A percentile compares a stretch with the other conserved stretches of the same genome.
phyloP scores from a whole-genome alignment of 2,888 invertebrate species.

The Mamestra brassicae region DNA sequence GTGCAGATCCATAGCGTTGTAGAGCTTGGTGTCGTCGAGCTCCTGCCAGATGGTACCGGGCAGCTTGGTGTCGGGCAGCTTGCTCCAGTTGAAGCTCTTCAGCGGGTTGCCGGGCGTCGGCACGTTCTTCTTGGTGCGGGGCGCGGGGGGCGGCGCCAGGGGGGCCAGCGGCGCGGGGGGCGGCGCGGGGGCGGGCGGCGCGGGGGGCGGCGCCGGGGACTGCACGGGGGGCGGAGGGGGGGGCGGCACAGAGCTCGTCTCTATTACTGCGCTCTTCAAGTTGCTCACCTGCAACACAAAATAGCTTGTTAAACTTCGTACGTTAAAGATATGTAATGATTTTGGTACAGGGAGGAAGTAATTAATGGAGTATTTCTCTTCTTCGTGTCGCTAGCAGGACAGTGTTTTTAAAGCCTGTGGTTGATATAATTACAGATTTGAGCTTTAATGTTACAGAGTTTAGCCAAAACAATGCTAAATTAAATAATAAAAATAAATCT shows the following conservation, averaged over 20 bases:
- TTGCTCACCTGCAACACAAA: conserved; percentile 82
- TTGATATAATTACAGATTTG: no score
- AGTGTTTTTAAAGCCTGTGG: no score
- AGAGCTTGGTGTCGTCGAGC: conserved; percentile 97
- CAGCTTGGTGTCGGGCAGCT: conserved; percentile 97
- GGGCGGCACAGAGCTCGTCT: conserved; percentile 83
- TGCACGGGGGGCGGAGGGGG: conserved; percentile 89
- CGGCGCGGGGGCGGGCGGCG: conserved; percentile 90
- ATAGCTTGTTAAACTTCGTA: no score
- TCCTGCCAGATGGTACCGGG: conserved; percentile 99
- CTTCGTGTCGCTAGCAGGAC: no score
- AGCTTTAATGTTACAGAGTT: no score
- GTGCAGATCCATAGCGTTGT: conserved; percentile 97
- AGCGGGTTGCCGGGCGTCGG: conserved; percentile 98
- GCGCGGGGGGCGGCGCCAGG: conserved; percentile 86
- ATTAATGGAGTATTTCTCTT: no score
- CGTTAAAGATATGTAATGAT: no score
- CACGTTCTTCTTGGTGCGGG: conserved; percentile 95
- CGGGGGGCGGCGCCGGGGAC: conserved; percentile 88
- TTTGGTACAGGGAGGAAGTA: background rate
- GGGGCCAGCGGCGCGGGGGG: conserved; percentile 89
- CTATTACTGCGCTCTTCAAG: conserved; percentile 86
- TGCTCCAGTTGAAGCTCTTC: conserved; percentile 99
- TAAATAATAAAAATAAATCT: no score
- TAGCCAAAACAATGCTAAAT: no score